Evolutionary conservation across 2,888 invertebrate species (phyloP).

Genomic region (Heliconius sara): DNA sequence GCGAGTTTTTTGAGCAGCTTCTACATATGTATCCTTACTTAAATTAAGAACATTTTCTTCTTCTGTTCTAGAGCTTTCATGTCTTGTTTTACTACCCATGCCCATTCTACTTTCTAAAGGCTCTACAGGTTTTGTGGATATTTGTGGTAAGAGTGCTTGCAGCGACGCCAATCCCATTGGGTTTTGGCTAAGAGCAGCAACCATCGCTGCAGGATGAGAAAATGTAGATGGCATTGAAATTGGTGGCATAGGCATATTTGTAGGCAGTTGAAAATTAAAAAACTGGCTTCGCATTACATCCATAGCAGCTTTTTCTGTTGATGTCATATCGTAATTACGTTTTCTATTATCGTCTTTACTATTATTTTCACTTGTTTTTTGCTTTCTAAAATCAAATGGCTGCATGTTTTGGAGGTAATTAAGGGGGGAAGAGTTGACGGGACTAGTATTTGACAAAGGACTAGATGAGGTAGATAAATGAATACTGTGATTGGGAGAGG

Average conservation of each 20-base stretch:
- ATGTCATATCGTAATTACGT: constrained; percentile 68
- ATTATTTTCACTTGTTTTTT: constrained; percentile 65
- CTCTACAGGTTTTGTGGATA: constrained; percentile 81
- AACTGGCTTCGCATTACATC: constrained; percentile 87
- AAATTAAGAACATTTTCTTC: constrained; percentile 78
- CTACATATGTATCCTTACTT: constrained; percentile 76
- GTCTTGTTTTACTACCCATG: constrained; percentile 59
- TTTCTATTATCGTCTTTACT: constrained; percentile 78
- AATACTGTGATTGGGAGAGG: constrained; percentile 72
- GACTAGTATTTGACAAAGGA: constrained; percentile 82
- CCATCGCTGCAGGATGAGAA: constrained; percentile 86
- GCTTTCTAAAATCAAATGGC: constrained; percentile 95
- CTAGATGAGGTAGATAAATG: constrained; percentile 79
- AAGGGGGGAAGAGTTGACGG: constrained; percentile 89
- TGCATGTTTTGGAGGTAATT: constrained; percentile 97
- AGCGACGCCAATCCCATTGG: constrained; percentile 86
- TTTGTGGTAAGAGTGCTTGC: constrained; percentile 85
- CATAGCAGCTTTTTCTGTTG: constrained; percentile 76
- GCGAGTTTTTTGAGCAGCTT: constrained; percentile 73
- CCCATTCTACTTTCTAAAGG: constrained; percentile 71
- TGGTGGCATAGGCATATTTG: constrained; percentile 86
- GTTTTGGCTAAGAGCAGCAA: constrained; percentile 85
- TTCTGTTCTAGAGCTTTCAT: constrained; percentile 66
- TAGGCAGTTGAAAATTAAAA: constrained; percentile 84
- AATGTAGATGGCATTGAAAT: constrained; percentile 81